Conservation (phyloP, 1,140 invertebrate species). For the Bombyx mandarina region DNA sequence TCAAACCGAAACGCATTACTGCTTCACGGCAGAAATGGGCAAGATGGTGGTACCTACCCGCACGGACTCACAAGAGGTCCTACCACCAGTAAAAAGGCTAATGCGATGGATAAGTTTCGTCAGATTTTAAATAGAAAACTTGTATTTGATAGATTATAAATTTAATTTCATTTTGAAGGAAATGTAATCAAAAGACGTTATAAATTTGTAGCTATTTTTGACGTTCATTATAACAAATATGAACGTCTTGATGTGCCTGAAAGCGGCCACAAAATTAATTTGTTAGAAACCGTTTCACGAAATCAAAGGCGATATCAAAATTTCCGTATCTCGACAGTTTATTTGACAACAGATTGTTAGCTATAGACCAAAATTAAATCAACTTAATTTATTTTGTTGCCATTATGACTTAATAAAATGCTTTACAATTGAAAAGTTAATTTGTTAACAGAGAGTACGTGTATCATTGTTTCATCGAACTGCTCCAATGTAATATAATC, state of each 20-base stretch:
- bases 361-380: constrained; percentile 11
- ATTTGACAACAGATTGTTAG: constrained; percentile 12
- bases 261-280: constrained; percentile 15
- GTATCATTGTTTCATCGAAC: too few relatives aligned
- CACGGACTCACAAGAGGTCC: too few relatives aligned
- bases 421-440: too few relatives aligned
- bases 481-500: too few relatives aligned
- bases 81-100: too few relatives aligned
- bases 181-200: background rate
- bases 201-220: constrained; percentile 2
- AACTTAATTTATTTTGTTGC: too few relatives aligned
- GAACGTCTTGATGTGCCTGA: constrained; percentile 4
- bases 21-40: too few relatives aligned
- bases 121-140: background rate
- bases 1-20: too few relatives aligned
- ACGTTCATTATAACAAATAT: constrained; percentile 9
- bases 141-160: background rate
- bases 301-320: background rate
- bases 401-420: too few relatives aligned
- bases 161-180: background rate
- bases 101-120: background rate
- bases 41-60: too few relatives aligned
- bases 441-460: too few relatives aligned
- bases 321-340: background rate
- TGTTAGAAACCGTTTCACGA: constrained; percentile 4